Base-by-base conservation (phyloP, 2,797 vertebrate genomes). In the Steatocranus sp. region DNA sequence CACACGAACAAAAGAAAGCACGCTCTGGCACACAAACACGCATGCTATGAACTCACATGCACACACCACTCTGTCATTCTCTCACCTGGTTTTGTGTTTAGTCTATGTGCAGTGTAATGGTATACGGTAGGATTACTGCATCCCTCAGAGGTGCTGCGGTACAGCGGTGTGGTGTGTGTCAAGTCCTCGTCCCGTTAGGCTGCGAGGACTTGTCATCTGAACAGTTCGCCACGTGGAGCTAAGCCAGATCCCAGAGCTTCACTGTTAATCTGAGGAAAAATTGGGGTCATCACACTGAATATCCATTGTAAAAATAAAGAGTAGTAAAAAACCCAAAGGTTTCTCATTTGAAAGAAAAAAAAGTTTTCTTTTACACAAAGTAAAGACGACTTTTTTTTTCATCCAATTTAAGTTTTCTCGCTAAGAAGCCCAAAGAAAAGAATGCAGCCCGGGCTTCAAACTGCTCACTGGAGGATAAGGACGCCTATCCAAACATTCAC, bases 51-150 rank as follows among this genome's bases (percentile, higher is more conserved):
- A 75, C 46, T 78, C 75, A 78, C 76, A 80, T 38, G 51, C 77
- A 86, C 11, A 7, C 81, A 50, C 27, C 81, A 87, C 90, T 91
- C 70, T 8, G 91, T 95, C 91, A 94, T 94, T 86, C 91, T 94
- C 92, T 95, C 93, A 95, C 94, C 94, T 95, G 92, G 92, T 83
- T 79, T 83, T 84, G 89, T 96, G 95, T 96, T 96, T 96, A 95
- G 95, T 95, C 95, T 96, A 82, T 90, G 87, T 43, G 73, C 51
- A 86, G 87, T 94, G 94, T 94, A 95, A 95, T 94, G 93, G 92
- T 93, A 94, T 92, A 94, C 61, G 79, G 81, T 84, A 83, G 93
- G 94, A 95, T 96, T 94, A 94, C 88, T 46, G 83, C 6, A 78
- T 82, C 82, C 83, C 89, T 92, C 87, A 83, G 85, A 91, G 93